These are phyloP conservation scores for Limonius californicus DNA, from an alignment of 1,140 invertebrate genomes.

Conservation along the genomic window DNA sequence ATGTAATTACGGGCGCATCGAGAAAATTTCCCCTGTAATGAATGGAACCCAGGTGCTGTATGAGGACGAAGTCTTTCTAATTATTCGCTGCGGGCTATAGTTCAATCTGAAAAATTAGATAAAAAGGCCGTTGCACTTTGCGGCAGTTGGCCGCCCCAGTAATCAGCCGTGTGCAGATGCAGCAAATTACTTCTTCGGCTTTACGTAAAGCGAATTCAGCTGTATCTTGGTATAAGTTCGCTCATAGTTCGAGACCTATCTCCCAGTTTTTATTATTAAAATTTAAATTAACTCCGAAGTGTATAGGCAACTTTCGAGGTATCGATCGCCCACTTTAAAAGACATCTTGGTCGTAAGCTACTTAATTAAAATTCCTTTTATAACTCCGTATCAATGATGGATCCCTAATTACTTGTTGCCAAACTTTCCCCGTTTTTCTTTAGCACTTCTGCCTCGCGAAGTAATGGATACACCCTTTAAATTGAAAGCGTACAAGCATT, in stretches of 20 bases:
- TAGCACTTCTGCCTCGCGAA: background rate
- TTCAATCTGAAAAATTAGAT: conserved; percentile 3
- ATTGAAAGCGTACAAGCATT: too few relatives aligned
- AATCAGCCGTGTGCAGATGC: background rate
- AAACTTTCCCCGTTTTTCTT: conserved; percentile 9
- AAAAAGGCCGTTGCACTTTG: background rate
- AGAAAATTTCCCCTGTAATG: too few relatives aligned
- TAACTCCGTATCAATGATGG: conserved; percentile 4
- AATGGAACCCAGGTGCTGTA: background rate
- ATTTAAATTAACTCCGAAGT: too few relatives aligned
- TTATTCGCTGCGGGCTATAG: background rate
- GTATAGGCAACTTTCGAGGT: too few relatives aligned
- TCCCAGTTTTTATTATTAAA: too few relatives aligned
- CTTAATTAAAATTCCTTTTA: conserved; percentile 14
- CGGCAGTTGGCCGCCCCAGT: background rate
- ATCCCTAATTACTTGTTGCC: conserved; percentile 10
- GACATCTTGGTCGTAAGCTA: background rate
- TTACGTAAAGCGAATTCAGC: too few relatives aligned
- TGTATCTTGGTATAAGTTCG: too few relatives aligned
- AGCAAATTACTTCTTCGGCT: background rate
- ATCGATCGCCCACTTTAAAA: background rate
- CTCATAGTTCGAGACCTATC: too few relatives aligned
- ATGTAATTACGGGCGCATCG: too few relatives aligned
- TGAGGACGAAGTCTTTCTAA: conserved; percentile 1
- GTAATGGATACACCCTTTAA: too few relatives aligned